These are phyloP conservation scores for Aramus guarauna DNA, from an alignment of 2,113 vertebrate genomes.

Conservation along the genomic window DNA sequence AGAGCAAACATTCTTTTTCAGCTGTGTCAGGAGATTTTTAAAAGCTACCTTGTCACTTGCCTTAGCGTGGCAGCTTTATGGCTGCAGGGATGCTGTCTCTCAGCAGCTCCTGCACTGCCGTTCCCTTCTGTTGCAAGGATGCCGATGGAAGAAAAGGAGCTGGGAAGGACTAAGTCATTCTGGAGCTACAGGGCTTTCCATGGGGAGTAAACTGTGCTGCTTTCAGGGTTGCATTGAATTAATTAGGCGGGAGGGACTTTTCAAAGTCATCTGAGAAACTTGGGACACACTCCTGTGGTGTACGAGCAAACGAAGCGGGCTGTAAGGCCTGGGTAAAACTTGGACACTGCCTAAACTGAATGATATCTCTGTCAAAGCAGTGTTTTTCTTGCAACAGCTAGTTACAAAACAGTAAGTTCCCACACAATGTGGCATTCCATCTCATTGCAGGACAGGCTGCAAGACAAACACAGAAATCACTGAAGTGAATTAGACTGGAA, in stretches of 20 bases:
- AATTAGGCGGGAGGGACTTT: not conserved
- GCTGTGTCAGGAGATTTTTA: not conserved
- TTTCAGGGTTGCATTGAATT: not conserved
- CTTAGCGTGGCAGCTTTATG: not conserved
- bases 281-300: not conserved
- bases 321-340: not conserved
- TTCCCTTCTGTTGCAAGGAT: not conserved
- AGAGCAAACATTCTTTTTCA: slow-evolving; percentile 4
- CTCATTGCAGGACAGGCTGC: not conserved
- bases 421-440: not conserved
- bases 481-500: slow-evolving; percentile 46
- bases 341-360: not conserved
- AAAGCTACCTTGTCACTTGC: not conserved
- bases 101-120: not conserved
- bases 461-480: slow-evolving; percentile 8
- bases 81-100: not conserved
- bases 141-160: not conserved
- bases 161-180: not conserved
- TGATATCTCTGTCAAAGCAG: not conserved
- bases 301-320: not conserved
- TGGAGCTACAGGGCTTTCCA: not conserved
- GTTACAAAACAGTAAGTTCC: not conserved
- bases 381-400: not conserved
- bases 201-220: not conserved
- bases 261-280: not conserved